Conservation (phyloP, 2,888 invertebrate genomes). For the Drosophila quasianomalipes region DNA sequence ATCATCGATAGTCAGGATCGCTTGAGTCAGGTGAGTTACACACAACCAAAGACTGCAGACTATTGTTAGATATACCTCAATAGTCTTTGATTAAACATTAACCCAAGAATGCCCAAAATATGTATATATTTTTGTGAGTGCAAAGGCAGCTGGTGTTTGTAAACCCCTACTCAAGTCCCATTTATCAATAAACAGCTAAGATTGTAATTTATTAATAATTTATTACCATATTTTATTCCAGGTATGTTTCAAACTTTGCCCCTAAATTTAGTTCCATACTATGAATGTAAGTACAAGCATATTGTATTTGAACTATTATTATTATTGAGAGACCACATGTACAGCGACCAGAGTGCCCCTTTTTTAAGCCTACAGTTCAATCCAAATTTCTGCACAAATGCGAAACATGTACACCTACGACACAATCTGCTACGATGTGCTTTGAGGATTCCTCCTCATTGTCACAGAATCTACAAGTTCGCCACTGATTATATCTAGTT, state of each 20-base stretch:
- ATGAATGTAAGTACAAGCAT: constrained; percentile 43
- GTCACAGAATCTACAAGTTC: neutral
- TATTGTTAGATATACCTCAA: neutral
- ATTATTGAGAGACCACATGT: neutral
- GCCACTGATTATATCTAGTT: neutral
- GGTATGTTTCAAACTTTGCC: constrained; percentile 44
- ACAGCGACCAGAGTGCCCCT: neutral
- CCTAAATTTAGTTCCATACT: no score
- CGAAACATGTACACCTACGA: neutral
- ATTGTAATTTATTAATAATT: neutral
- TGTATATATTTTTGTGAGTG: neutral
- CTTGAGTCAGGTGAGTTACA: constrained; percentile 90
- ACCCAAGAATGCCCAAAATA: no score
- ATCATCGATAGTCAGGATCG: constrained; percentile 93
- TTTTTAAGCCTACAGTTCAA: neutral
- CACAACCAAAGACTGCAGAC: neutral
- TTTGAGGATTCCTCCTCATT: neutral
- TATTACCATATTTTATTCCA: constrained; percentile 32
- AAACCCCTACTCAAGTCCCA: neutral
- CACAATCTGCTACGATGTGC: neutral
- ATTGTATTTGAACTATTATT: neutral
- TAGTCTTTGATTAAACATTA: neutral
- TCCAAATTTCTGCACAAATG: neutral
- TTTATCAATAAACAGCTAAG: no score
- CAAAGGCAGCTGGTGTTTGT: constrained; percentile 46